Evolutionary conservation across 2,797 vertebrate species (phyloP).

Genomic region (Mastacembelus armatus): DNA sequence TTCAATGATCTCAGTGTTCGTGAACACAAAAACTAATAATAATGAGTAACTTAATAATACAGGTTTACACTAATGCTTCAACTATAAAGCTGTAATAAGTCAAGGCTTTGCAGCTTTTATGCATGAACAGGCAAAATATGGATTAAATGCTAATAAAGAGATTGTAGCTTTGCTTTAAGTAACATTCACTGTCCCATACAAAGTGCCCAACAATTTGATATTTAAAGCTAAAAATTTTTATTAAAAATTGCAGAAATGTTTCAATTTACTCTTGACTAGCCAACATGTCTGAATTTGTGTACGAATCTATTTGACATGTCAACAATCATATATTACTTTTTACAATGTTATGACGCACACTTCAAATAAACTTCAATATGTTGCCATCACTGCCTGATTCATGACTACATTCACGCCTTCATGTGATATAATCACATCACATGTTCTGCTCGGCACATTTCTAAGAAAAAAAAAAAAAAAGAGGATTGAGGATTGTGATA

Average conservation of each 20-base stretch:
- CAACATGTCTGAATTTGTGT: slow-evolving; percentile 39
- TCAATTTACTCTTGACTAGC: slow-evolving; percentile 46
- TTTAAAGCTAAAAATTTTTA: too few relatives aligned
- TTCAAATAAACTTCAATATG: slow-evolving; percentile 37
- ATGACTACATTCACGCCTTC: neutral
- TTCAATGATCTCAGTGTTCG: neutral
- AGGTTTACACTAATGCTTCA: slow-evolving; percentile 1
- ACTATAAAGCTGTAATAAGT: slow-evolving; percentile 8
- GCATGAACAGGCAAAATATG: neutral
- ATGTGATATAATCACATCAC: neutral
- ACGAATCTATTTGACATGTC: slow-evolving; percentile 12
- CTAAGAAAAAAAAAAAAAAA: too few relatives aligned
- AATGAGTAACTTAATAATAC: neutral
- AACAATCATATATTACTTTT: slow-evolving; percentile 4
- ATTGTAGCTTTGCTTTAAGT: neutral
- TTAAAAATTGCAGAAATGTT: neutral
- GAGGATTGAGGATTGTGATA: neutral
- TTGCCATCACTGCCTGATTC: slow-evolving; percentile 11
- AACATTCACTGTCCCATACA: too few relatives aligned
- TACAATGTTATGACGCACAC: slow-evolving; percentile 8
- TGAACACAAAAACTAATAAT: neutral
- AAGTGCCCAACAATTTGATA: too few relatives aligned
- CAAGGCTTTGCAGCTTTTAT: neutral
- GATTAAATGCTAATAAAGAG: neutral
- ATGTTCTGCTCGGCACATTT: neutral